Conservation (phyloP, 1,140 invertebrate genomes). For the Sminthurides bifidus region DNA sequence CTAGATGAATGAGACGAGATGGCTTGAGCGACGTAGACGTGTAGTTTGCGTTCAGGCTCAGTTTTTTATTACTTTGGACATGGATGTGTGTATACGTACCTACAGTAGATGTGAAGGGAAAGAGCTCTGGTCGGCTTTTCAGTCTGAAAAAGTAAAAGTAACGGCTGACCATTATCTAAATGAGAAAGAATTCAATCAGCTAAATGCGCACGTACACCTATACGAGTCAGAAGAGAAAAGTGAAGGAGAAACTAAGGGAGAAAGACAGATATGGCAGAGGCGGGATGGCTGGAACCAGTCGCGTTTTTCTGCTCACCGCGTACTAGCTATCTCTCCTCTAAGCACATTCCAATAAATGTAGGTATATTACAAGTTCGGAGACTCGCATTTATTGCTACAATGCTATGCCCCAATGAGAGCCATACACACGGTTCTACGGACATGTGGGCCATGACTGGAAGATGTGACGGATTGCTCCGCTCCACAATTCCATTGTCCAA, state of each 20-base stretch:
- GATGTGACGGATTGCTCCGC: slow-evolving; percentile 22
- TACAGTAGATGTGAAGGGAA: neutral
- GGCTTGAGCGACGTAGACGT: too few relatives aligned
- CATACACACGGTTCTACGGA: too few relatives aligned
- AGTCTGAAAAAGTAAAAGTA: slow-evolving; percentile 19
- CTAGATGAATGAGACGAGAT: too few relatives aligned
- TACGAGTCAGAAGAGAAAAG: neutral
- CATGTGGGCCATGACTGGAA: too few relatives aligned
- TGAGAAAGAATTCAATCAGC: slow-evolving; percentile 31
- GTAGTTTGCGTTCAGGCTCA: too few relatives aligned
- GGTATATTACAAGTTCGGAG: too few relatives aligned
- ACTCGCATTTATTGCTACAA: too few relatives aligned
- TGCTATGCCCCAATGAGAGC: too few relatives aligned
- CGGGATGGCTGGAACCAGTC: neutral
- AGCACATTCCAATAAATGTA: too few relatives aligned
- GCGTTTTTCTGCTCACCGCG: slow-evolving; percentile 20
- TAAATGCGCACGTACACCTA: slow-evolving; percentile 21
- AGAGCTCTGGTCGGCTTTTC: neutral
- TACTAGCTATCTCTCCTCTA: too few relatives aligned
- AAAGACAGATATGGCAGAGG: neutral
- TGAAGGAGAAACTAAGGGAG: neutral
- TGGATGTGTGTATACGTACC: slow-evolving; percentile 19
- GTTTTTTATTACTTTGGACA: too few relatives aligned
- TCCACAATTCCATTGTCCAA: slow-evolving; percentile 18
- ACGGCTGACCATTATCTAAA: slow-evolving; percentile 30